phyloP scores from a whole-genome alignment of 2,113 vertebrate species.

The Phrynosoma blainvillii region DNA sequence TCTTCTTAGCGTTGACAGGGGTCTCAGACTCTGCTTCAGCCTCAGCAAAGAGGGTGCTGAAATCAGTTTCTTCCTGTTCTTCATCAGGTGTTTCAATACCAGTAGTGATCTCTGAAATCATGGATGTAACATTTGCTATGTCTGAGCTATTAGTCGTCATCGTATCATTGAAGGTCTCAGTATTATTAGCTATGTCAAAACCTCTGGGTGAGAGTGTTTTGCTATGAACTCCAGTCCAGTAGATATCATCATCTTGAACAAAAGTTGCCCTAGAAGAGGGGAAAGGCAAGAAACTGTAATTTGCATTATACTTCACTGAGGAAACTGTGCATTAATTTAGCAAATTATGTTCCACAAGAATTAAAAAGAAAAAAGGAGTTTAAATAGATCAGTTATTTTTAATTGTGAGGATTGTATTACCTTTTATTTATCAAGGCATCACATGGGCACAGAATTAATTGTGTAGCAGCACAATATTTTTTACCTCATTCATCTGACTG shows the following conservation, averaged over 20 bases:
- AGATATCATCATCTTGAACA: slow-evolving; percentile 64
- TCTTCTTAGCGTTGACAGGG: not conserved
- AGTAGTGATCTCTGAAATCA: not conserved
- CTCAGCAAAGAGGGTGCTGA: not conserved
- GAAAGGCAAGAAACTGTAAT: slow-evolving; percentile 1
- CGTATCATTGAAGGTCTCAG: not conserved
- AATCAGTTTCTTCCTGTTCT: not conserved
- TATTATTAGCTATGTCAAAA: slow-evolving; percentile 45
- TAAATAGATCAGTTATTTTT: not conserved
- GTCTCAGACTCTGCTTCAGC: not conserved
- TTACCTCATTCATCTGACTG: not conserved
- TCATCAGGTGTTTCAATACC: not conserved
- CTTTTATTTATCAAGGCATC: not conserved
- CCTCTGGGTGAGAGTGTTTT: slow-evolving; percentile 42
- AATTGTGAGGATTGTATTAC: not conserved
- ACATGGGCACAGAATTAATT: not conserved
- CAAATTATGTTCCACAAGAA: not conserved
- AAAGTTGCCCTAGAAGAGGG: slow-evolving; percentile 61
- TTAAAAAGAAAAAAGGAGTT: not conserved
- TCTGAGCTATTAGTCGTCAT: not conserved
- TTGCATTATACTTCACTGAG: not conserved
- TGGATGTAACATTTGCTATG: not conserved
- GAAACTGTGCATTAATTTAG: not conserved
- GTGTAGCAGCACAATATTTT: not conserved
- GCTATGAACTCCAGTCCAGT: slow-evolving; percentile 70